These are phyloP conservation scores for Pseudachorutes palmiensis DNA, from an alignment of 1,140 invertebrate species.

Conservation along the genomic window DNA sequence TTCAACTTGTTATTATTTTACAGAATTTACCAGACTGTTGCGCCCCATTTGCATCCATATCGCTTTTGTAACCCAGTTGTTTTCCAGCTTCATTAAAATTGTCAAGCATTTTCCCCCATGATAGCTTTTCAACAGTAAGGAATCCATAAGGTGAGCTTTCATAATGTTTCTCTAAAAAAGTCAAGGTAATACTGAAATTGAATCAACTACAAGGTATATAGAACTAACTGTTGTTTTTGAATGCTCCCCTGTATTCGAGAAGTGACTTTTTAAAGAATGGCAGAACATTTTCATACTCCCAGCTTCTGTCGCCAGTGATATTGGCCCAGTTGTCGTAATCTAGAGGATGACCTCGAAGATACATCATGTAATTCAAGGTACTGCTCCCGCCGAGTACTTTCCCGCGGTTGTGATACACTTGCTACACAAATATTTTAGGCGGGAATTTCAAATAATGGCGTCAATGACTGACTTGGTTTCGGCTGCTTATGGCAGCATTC, in stretches of 20 bases:
- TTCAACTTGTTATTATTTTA: too few relatives aligned
- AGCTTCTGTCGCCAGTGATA: slow-evolving; percentile 13
- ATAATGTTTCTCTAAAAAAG: slow-evolving; percentile 22
- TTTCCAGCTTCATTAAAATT: slow-evolving; percentile 48
- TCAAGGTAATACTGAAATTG: slow-evolving; percentile 1
- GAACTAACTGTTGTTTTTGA: slow-evolving; percentile 11
- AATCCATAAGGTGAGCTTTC: slow-evolving; percentile 17
- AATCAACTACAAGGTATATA: not conserved
- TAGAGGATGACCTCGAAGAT: slow-evolving; percentile 16
- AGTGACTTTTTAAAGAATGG: slow-evolving; percentile 14
- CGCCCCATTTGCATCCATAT: slow-evolving; percentile 48
- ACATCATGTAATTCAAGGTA: slow-evolving; percentile 10
- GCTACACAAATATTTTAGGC: not conserved
- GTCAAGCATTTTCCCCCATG: slow-evolving; percentile 30
- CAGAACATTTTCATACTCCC: slow-evolving; percentile 7
- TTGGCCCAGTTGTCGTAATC: slow-evolving; percentile 18
- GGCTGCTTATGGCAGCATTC: not conserved
- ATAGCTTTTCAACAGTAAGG: slow-evolving; percentile 15
- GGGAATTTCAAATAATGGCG: not conserved
- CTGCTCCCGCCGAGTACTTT: slow-evolving; percentile 13
- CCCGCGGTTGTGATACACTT: slow-evolving; percentile 19
- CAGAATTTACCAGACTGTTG: slow-evolving; percentile 18
- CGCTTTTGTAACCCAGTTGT: slow-evolving; percentile 45
- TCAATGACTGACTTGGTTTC: not conserved
- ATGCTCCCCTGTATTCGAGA: slow-evolving; percentile 14